Base-by-base conservation (phyloP, 2,113 vertebrate species). In the Dunckerocampus dactyliophorus region DNA sequence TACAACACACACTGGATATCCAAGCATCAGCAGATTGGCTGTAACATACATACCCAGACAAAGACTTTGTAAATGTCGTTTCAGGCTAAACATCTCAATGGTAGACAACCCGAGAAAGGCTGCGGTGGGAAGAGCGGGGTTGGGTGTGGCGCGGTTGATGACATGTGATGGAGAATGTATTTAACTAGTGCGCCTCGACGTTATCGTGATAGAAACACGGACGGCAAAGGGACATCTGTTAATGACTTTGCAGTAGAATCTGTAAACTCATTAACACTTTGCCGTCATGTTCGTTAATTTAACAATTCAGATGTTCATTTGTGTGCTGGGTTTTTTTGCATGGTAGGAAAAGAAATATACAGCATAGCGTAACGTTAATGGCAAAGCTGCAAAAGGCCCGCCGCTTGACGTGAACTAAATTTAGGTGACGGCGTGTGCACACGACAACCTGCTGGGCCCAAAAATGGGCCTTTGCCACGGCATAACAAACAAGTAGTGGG, bases 401-500 rank as follows among this genome's bases (percentile, higher is more conserved):
- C 80, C 69, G 74, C 69, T 31, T 79, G 80, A 82, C 73, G 79
- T 73, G 69, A 74, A 83, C 88, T 91, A 91, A 91, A 89, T 90
- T 90, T 91, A 90, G 91, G 80, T 60, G 75, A 83, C 70, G 69
- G 78, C 82, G 86, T 81, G 74, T 74, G 74, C 75, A 72, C 67
- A 76, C 76, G 87, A 86, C 83, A 81, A 85, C 89, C 84, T 83
- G 88, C 89, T 90, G 90, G 82, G 91, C 82, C 85, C 69, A 82
- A 84, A 56, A 82, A 84, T 72, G 87, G 88, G 83, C 85, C 87
- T 80, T 83, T 78, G 69, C 84, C 80, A 79, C 81, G 69, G 82
- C 76, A 83, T 75, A 85, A 89, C 82, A 89, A 90, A 89, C 80
- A 86, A 88, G 82, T 67, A 66, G 86, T 90, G 85, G 90, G 90